Conservation (phyloP, 2,113 vertebrate genomes). For the Morphnarchus princeps region DNA sequence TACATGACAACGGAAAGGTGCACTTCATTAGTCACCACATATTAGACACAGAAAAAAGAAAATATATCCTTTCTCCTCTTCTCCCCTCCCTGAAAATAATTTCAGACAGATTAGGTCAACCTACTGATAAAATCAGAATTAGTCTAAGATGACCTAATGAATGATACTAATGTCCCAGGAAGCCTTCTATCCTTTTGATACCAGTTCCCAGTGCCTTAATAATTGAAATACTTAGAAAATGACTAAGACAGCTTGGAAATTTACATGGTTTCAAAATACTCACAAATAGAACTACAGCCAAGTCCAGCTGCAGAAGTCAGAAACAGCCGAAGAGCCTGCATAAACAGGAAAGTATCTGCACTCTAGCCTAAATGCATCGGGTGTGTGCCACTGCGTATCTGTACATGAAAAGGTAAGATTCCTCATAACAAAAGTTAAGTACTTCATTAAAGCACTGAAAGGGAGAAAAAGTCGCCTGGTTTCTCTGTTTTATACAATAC, state of each 20-base stretch:
- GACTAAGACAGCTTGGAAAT: background rate
- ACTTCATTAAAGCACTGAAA: background rate
- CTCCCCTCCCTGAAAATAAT: background rate
- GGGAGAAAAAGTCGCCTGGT: background rate
- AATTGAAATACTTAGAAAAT: background rate
- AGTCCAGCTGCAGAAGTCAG: background rate
- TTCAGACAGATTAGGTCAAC: background rate
- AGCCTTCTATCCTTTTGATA: background rate
- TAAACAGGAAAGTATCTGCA: background rate
- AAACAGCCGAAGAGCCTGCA: background rate
- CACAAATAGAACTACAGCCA: background rate
- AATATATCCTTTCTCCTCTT: background rate
- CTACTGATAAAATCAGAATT: background rate
- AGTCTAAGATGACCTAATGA: too few relatives aligned
- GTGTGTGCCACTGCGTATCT: background rate
- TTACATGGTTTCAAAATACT: background rate
- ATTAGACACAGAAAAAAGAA: background rate
- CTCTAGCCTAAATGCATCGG: background rate
- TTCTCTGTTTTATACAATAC: background rate
- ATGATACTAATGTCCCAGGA: background rate
- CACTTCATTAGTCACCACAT: background rate
- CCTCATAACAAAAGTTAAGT: background rate
- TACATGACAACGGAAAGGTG: background rate
- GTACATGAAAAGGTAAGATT: background rate
- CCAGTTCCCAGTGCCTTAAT: background rate